These are phyloP conservation scores for Miltochrista miniata DNA, from an alignment of 2,888 invertebrate species.

Conservation along the genomic window DNA sequence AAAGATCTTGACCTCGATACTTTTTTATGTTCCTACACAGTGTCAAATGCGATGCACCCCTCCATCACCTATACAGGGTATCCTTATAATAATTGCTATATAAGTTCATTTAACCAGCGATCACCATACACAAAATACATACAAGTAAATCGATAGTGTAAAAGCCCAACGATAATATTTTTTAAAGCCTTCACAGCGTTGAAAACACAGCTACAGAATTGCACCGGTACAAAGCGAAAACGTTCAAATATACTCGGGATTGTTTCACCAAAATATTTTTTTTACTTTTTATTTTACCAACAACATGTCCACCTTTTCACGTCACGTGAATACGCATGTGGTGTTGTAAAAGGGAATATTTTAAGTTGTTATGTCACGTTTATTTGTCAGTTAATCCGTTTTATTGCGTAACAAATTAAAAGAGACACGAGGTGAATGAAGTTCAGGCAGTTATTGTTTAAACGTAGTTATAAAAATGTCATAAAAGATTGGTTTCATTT, in stretches of 20 bases:
- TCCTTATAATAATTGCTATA: no score
- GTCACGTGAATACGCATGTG: conserved; percentile 38
- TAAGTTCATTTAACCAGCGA: no score
- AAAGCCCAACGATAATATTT: conserved; percentile 29
- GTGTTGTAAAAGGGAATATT: conserved; percentile 35
- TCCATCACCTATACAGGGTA: no score
- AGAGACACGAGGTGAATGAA: background rate
- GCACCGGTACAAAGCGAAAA: conserved; percentile 43
- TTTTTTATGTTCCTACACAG: conserved; percentile 9
- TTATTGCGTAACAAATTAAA: background rate
- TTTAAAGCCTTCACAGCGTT: conserved; percentile 35
- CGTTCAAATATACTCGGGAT: conserved; percentile 44
- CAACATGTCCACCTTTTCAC: conserved; percentile 44
- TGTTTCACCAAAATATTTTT: conserved; percentile 45
- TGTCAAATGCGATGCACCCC: no score
- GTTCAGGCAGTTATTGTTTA: background rate
- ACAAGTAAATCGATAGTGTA: no score
- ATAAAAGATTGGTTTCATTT: no score
- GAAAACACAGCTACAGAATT: conserved; percentile 34
- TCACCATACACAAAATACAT: no score
- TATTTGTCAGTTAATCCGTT: conserved; percentile 12
- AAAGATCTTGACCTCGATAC: background rate
- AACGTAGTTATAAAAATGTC: no score
- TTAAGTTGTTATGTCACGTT: conserved; percentile 23
- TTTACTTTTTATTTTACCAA: conserved; percentile 35